These are phyloP conservation scores for Orchestia grillus DNA, from an alignment of 1,140 invertebrate species.

Conservation along the genomic window DNA sequence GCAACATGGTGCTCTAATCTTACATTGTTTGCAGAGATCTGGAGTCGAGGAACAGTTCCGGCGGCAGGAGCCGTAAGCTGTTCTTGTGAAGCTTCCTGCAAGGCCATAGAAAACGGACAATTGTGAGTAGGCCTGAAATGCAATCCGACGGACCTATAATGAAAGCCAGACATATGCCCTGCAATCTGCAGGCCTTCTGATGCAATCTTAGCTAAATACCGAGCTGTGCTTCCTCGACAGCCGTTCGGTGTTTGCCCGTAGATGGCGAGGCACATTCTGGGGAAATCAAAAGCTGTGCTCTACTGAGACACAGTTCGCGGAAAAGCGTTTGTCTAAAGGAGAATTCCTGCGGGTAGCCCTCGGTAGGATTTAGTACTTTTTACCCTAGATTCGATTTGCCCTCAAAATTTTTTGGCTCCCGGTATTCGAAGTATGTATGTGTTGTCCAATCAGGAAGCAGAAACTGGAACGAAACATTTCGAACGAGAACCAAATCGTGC, in stretches of 20 bases:
- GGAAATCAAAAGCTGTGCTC: no score
- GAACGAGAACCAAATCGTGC: no score
- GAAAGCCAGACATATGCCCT: not conserved
- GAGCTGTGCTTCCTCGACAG: not conserved
- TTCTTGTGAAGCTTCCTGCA: conserved; percentile 81
- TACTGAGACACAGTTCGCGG: not conserved
- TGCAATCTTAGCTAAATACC: not conserved
- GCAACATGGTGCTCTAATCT: conserved; percentile 15
- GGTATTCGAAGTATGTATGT: no score
- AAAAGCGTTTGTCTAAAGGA: not conserved
- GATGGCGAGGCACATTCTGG: not conserved
- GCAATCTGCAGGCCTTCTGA: not conserved
- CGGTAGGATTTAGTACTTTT: no score
- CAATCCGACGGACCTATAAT: not conserved
- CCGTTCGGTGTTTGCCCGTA: not conserved
- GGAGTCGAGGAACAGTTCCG: conserved; percentile 75
- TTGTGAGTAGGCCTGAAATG: not conserved
- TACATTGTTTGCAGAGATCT: conserved; percentile 69
- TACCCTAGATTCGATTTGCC: no score
- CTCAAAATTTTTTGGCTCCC: no score
- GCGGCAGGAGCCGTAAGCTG: conserved; percentile 78
- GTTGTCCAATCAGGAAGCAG: no score
- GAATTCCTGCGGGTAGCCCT: no score
- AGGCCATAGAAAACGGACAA: not conserved
- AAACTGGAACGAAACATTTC: no score